Base-by-base conservation (phyloP, 2,113 vertebrate species). In the Cyanoliseus patagonus region DNA sequence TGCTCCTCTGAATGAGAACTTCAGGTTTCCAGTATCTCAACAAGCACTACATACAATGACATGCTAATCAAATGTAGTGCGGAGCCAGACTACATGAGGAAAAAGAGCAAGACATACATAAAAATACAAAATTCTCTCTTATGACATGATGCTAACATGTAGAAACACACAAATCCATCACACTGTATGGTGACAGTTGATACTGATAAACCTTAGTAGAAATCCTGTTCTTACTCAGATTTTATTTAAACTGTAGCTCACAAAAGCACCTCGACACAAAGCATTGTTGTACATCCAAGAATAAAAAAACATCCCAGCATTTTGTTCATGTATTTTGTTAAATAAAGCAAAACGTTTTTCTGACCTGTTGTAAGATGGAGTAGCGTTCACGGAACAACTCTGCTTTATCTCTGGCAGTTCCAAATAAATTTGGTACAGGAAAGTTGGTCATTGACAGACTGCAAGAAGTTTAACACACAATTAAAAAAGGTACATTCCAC, bases 321-420 rank as follows among this genome's bases (percentile, higher is more conserved):
- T 69, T 68, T 28, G 9, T 15, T 35, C 59, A 35, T 46, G 14
- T 5, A 11, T 64, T 90, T 59, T 51, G 15, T 39, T 46, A 61
- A 70, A 31, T 30, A 51, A 35, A 61, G 66, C 13, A 76, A n/a
- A 85, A 13, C 9, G 13, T 30, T 46, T 66, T 25, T 74, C 95
- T 97, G 81, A 98, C 98, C 98, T 99, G 99, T 23, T 99, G 99
- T 49, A 99, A 97, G 95, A 99, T 97, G 84, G 98, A 98, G 78
- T 99, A 99, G 70, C 99, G 98, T 84, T 99, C 99, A 72, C 98
- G 98, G 95, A 99, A 99, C 37, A 99, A 92, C 86, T 99, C 99
- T 2, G 99, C 99, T 98, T 99, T 99, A 95, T 99, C 99, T 92
- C 97, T 98, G 93, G 99, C 98, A 76, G 95, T 97, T 75, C 99